These are phyloP conservation scores for Corythoichthys haematopterus DNA, from an alignment of 2,113 vertebrate genomes.

Conservation along the genomic window DNA sequence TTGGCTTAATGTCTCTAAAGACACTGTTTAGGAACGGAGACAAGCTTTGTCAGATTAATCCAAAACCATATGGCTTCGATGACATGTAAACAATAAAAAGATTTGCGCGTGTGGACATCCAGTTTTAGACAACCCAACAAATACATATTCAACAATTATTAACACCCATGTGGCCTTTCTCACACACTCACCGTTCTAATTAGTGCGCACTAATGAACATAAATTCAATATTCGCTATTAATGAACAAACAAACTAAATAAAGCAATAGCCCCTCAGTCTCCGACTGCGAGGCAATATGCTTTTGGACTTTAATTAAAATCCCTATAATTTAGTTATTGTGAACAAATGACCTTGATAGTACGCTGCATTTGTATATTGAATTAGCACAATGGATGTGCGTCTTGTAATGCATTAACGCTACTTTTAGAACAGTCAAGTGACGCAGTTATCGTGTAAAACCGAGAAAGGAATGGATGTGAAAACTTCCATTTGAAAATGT, in stretches of 20 bases:
- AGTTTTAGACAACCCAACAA: background rate
- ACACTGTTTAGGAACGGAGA: conserved; percentile 16
- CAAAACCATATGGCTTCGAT: background rate
- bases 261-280: conserved; percentile 32
- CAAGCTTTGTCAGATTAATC: background rate
- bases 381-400: background rate
- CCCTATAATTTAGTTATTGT: conserved; percentile 19
- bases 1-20: conserved; percentile 20
- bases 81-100: conserved; percentile 2
- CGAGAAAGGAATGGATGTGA: no score
- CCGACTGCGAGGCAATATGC: conserved; percentile 21
- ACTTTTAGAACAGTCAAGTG: background rate
- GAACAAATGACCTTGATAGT: conserved; percentile 25
- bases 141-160: background rate
- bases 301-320: conserved; percentile 42
- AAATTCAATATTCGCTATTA: conserved; percentile 48
- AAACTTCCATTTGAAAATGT: no score
- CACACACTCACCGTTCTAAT: conserved; percentile 28
- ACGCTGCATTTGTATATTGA: conserved; percentile 9
- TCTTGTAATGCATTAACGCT: background rate
- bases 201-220: conserved; percentile 48
- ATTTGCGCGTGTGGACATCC: background rate
- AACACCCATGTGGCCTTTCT: background rate
- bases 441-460: no score
- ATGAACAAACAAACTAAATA: conserved; percentile 47